phyloP scores from a whole-genome alignment of 1,140 invertebrate genomes.

The Lasioglossum albipes region DNA sequence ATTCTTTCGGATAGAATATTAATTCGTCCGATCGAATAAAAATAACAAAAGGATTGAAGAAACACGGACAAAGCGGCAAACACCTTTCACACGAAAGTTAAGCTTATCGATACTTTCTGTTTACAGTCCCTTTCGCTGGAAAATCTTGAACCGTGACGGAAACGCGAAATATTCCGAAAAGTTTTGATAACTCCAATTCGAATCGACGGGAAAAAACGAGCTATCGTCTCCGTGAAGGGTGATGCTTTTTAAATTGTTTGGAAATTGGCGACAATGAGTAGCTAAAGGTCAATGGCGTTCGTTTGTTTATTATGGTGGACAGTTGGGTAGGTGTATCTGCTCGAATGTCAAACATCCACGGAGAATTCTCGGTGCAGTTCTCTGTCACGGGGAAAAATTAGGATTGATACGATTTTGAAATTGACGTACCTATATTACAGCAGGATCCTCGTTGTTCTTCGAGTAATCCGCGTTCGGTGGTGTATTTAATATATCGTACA shows the following conservation, averaged over 20 bases:
- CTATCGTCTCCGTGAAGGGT: background rate
- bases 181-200: background rate
- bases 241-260: background rate
- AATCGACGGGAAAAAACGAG: background rate
- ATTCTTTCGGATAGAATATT: background rate
- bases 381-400: constrained; percentile 16
- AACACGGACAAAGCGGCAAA: background rate
- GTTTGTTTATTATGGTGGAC: constrained; percentile 61
- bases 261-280: constrained; percentile 39
- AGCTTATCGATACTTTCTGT: constrained; percentile 11
- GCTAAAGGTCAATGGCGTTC: constrained; percentile 58
- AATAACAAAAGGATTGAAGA: background rate
- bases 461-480: constrained; percentile 56
- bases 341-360: constrained; percentile 38
- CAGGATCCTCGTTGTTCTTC: constrained; percentile 34
- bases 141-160: background rate
- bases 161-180: background rate
- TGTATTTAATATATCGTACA: constrained; percentile 22
- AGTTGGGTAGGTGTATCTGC: constrained; percentile 20
- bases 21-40: background rate
- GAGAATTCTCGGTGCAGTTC: background rate
- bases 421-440: constrained; percentile 30
- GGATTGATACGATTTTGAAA: background rate
- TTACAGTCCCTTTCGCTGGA: background rate
- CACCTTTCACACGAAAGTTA: background rate